These are phyloP conservation scores for Papilio machaon DNA, from an alignment of 1,140 invertebrate genomes.

Conservation along the genomic window DNA sequence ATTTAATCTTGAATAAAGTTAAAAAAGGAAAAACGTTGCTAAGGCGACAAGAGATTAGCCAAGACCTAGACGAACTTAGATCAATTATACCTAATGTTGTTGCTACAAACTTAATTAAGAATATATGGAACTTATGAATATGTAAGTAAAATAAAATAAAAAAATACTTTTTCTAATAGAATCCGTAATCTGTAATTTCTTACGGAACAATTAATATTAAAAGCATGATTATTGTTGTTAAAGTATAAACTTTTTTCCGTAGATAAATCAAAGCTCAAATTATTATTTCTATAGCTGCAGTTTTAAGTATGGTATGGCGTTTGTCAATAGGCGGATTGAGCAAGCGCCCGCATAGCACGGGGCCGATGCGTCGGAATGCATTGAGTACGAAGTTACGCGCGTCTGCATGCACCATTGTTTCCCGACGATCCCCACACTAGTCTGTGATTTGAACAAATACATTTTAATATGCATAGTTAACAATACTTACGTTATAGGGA, in stretches of 20 bases:
- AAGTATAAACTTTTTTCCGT: background rate
- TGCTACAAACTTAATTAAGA: too few species aligned
- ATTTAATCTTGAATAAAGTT: background rate
- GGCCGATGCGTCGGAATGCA: slow-evolving; percentile 32
- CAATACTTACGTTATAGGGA: background rate
- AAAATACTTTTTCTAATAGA: background rate
- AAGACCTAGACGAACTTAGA: too few species aligned
- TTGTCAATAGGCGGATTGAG: background rate
- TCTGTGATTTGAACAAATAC: slow-evolving; percentile 31
- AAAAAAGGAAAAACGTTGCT: background rate
- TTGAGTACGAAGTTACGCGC: slow-evolving; percentile 23
- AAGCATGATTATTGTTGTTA: too few species aligned
- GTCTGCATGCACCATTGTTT: slow-evolving; percentile 45
- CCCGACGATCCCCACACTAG: slow-evolving; percentile 33
- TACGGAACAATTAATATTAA: background rate
- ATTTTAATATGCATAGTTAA: background rate
- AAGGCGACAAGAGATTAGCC: background rate
- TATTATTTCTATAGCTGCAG: background rate
- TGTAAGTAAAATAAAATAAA: too few species aligned
- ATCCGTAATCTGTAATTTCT: background rate
- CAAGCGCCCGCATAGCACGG: slow-evolving; percentile 32
- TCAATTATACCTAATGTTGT: too few species aligned
- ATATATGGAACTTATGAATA: too few species aligned
- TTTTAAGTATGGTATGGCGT: background rate
- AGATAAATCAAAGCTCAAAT: background rate